Evolutionary conservation across 1,140 invertebrate species (phyloP).

Genomic region (Diabrotica virgifera): DNA sequence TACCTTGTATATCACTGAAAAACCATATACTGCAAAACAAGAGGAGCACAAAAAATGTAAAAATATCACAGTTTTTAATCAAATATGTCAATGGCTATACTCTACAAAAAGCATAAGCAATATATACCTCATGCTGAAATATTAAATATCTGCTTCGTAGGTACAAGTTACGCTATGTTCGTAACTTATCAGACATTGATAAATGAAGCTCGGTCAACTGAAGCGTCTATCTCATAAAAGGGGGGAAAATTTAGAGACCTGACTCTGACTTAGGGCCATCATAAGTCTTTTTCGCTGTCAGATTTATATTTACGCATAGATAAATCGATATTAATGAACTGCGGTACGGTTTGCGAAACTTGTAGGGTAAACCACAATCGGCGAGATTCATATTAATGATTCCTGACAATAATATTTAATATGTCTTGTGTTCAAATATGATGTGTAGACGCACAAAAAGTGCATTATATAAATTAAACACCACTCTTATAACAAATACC

Average conservation of each 20-base stretch:
- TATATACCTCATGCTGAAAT: no score
- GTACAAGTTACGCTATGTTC: conserved; percentile 23
- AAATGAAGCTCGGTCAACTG: conserved; percentile 25
- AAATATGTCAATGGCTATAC: no score
- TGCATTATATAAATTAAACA: no score
- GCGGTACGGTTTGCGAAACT: background rate
- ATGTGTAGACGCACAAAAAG: no score
- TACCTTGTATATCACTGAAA: no score
- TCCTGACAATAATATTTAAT: background rate
- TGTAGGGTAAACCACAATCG: background rate
- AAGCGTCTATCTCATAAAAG: conserved; percentile 19
- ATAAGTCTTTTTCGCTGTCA: conserved; percentile 28
- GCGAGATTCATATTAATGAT: background rate
- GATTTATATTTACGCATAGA: conserved; percentile 23
- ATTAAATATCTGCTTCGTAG: background rate
- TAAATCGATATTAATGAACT: conserved; percentile 27
- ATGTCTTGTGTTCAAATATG: no score
- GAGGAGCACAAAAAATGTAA: no score
- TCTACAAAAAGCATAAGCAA: no score
- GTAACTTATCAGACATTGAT: conserved; percentile 31
- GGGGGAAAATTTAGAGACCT: conserved; percentile 17
- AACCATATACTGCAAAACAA: no score
- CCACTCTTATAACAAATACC: no score
- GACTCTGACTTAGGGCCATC: conserved; percentile 23
- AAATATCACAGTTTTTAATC: no score